These are phyloP conservation scores for Timema podura DNA, from an alignment of 2,888 invertebrate genomes.

Conservation along the genomic window DNA sequence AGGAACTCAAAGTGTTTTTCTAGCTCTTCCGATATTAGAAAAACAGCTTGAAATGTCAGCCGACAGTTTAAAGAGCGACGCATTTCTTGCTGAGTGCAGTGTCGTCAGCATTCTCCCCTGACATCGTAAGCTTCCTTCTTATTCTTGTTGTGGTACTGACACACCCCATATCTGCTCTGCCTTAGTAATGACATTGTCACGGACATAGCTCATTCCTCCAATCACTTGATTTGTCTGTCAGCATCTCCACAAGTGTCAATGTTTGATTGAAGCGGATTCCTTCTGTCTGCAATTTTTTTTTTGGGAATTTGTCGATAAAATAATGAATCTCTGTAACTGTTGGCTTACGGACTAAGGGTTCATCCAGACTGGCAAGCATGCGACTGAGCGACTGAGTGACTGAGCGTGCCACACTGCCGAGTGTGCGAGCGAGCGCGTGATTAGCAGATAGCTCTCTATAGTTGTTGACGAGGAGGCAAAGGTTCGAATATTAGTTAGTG, in stretches of 20 bases:
- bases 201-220: not conserved
- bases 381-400: too few species aligned
- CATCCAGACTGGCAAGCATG: too few species aligned
- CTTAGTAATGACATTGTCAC: not conserved
- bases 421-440: too few species aligned
- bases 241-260: not conserved
- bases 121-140: not conserved
- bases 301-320: too few species aligned
- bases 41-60: conserved; percentile 4
- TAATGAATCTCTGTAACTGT: too few species aligned
- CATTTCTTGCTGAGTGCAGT: not conserved
- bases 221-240: not conserved
- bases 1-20: conserved; percentile 1
- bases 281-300: not conserved
- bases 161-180: not conserved
- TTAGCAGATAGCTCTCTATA: too few species aligned
- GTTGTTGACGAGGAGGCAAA: too few species aligned
- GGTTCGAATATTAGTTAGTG: too few species aligned
- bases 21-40: not conserved
- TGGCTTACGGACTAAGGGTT: too few species aligned
- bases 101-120: not conserved
- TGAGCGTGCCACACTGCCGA: too few species aligned
- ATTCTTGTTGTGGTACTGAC: not conserved
- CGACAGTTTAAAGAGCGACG: not conserved
- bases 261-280: not conserved